Percentiles rank a stretch among this genome's conserved stretches.
These are phyloP conservation scores for Meteorus colon DNA, from an alignment of 2,888 invertebrate species.

Conservation along the genomic window DNA sequence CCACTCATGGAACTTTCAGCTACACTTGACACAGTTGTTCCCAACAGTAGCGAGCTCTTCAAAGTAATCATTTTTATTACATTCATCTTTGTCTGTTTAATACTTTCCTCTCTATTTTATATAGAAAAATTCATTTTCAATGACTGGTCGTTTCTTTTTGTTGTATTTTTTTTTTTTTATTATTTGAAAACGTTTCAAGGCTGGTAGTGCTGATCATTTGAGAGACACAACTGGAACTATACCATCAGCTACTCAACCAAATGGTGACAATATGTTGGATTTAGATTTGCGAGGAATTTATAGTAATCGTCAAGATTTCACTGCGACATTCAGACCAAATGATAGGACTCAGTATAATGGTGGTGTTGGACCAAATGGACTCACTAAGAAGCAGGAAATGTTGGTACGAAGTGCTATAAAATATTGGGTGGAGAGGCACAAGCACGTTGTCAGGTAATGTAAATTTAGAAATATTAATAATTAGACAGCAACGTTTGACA, in stretches of 20 bases:
- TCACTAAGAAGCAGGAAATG: slow-evolving; percentile 88
- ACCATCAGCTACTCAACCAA: slow-evolving; percentile 55
- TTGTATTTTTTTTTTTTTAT: neutral
- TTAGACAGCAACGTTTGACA: neutral
- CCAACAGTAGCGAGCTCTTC: slow-evolving; percentile 74
- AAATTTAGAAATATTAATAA: neutral
- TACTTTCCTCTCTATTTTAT: slow-evolving; percentile 47
- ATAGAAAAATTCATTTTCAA: neutral
- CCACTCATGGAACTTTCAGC: slow-evolving; percentile 91
- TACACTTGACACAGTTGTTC: slow-evolving; percentile 84
- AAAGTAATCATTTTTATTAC: slow-evolving; percentile 58
- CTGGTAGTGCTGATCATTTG: slow-evolving; percentile 67
- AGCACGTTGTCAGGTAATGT: slow-evolving; percentile 88
- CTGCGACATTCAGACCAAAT: slow-evolving; percentile 80
- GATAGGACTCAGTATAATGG: slow-evolving; percentile 72
- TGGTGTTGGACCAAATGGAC: slow-evolving; percentile 83
- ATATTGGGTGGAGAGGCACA: slow-evolving; percentile 92
- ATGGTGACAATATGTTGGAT: slow-evolving; percentile 72
- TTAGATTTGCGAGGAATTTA: slow-evolving; percentile 84
- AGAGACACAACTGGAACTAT: slow-evolving; percentile 57
- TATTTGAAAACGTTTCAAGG: slow-evolving; percentile 51
- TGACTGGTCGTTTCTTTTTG: neutral
- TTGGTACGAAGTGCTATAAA: slow-evolving; percentile 90
- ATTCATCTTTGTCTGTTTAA: neutral
- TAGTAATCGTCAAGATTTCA: slow-evolving; percentile 85